These are phyloP conservation scores for Labrus mixtus DNA, from an alignment of 2,113 vertebrate species.

Conservation along the genomic window DNA sequence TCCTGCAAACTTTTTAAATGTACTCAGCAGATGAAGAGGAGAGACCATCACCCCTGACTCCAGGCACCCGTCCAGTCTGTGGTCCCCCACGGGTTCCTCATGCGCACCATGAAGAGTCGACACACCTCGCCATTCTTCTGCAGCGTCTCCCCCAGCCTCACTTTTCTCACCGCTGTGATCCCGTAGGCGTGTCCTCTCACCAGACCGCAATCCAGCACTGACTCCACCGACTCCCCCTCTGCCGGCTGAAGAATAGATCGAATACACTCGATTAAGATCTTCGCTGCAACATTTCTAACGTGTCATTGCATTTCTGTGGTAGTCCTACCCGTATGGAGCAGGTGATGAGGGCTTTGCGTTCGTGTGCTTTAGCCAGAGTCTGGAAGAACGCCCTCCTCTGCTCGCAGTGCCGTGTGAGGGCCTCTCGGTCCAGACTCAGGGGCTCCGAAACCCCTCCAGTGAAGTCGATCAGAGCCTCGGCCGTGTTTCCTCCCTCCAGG, in stretches of 20 bases:
- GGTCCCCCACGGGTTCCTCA: conserved; percentile 88
- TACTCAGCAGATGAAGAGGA: conserved; percentile 38
- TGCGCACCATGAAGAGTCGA: conserved; percentile 83
- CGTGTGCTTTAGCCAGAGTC: conserved; percentile 79
- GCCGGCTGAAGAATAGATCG: conserved; percentile 74
- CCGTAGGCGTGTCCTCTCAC: conserved; percentile 87
- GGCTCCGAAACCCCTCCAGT: conserved; percentile 87
- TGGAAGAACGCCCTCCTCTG: conserved; percentile 82
- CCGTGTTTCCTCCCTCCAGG: conserved; percentile 87
- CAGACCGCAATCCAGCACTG: conserved; percentile 83
- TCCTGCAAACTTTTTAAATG: conserved; percentile 30
- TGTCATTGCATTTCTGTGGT: no score
- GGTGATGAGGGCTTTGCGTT: conserved; percentile 83
- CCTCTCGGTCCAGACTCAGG: conserved; percentile 73
- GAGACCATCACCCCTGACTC: conserved; percentile 82
- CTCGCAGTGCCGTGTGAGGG: conserved; percentile 63
- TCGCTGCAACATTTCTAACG: no score
- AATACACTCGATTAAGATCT: no score
- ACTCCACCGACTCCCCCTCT: conserved; percentile 82
- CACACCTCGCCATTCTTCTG: conserved; percentile 47
- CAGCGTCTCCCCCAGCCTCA: conserved; percentile 65
- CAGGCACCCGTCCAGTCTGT: conserved; percentile 87
- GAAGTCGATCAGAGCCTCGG: conserved; percentile 87
- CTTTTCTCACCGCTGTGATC: conserved; percentile 81
- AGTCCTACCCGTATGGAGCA: conserved; percentile 84